Conservation (phyloP, 2,888 invertebrate species). For the Lysandra bellargus region DNA sequence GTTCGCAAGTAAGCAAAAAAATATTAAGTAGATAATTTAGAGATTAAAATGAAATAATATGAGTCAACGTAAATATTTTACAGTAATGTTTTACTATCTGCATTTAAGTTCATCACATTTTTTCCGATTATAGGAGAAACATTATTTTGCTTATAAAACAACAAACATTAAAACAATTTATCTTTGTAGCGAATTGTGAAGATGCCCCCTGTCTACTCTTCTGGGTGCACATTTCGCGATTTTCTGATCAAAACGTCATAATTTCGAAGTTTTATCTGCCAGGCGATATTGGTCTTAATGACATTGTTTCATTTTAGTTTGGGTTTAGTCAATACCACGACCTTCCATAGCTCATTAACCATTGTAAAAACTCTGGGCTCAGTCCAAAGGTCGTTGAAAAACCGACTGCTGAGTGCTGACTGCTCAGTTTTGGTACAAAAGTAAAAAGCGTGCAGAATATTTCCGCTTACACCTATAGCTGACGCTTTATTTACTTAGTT, state of each 20-base stretch:
- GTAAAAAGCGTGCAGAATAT: slow-evolving; percentile 10
- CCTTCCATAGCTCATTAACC: slow-evolving; percentile 8
- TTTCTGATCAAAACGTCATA: too few species aligned
- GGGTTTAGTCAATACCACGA: slow-evolving; percentile 16
- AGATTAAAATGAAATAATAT: too few species aligned
- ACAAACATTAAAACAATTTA: too few species aligned
- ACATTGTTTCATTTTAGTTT: not conserved
- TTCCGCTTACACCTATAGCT: not conserved
- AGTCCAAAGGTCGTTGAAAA: slow-evolving; percentile 32
- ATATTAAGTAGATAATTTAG: too few species aligned
- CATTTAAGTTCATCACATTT: too few species aligned
- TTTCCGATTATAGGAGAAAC: too few species aligned
- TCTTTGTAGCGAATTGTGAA: too few species aligned
- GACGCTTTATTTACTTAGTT: not conserved
- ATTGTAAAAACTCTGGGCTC: slow-evolving; percentile 30
- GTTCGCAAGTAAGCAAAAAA: not conserved
- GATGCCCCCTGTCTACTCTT: too few species aligned
- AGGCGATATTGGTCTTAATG: not conserved
- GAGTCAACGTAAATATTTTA: too few species aligned
- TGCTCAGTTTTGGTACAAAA: slow-evolving; percentile 1
- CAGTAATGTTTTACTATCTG: too few species aligned
- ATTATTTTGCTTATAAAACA: too few species aligned
- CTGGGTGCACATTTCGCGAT: too few species aligned
- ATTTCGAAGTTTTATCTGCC: not conserved
- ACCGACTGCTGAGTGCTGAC: not conserved